Evolutionary conservation across 2,888 invertebrate species (phyloP), one percentile per base, ranked within the genome.

Genomic region (Hipparchia sbordonii): DNA sequence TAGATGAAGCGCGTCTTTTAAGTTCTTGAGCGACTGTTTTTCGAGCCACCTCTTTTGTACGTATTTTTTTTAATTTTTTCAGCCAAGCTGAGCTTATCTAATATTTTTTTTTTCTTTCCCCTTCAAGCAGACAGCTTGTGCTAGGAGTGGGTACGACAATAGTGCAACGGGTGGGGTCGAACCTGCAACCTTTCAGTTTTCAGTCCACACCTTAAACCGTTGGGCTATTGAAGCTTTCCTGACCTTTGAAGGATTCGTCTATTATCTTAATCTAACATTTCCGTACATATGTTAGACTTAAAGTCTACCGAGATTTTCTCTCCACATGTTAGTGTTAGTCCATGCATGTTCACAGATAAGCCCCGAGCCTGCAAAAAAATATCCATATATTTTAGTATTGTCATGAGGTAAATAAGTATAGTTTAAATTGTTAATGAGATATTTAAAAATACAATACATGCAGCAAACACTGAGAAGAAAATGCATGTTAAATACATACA

Each of bases 301-400:
- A 10, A 56, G 23, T 9, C 56, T 70, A 66, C 1, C 23, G 45
- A 61, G 61, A 70, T 62, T 71, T 62, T 60, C 61, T 56, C 72
- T 74, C 72, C 74, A 52, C 68, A 56, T 67, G 70, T 74, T 13
- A 67, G 77, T 83, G 84, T 91, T 91, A 89, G 87, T 87, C 89
- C 91, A 92, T 90, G 91, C 93, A 92, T 86, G 84, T 83, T 93
- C 92, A 93, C 81, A 92, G 86, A 88, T 88, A 93, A 90, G 92
- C 93, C 89, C 93, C 93, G 85, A 89, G 87, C 85, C 93, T 93
- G 93, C 76, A 92, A 93, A 91, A 77, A 90, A 89, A 89, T 80
- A 84, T 84, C 76, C 60, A 46, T 48, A 65, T 59, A 65, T 48
- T 45, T 67, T 67, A 54, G 54, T 66, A n/a, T 66, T 33, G 33